Base-by-base conservation (phyloP, 2,888 invertebrate species). In the Lasioglossum morio region DNA sequence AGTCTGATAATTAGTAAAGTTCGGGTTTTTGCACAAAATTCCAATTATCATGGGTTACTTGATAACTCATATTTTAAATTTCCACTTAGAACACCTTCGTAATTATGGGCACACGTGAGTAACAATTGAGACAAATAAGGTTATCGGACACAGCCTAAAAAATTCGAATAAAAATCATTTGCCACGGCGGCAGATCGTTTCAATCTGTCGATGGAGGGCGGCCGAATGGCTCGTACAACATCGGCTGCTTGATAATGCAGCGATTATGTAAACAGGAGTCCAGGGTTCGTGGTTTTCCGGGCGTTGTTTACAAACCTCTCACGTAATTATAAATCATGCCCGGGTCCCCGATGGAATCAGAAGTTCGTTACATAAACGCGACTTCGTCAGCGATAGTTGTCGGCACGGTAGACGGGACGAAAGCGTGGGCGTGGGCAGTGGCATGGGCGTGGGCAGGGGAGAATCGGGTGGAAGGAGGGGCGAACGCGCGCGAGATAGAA, bases 401-500 rank as follows among this genome's bases (percentile, higher is more conserved):
- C 37, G 30, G n/a, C 72, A 46, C 8, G 34, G 37, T 40, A 57
- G 34, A 63, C 63, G 7, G 7, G 30, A 30, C 63, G 63, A 34
- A 43, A 53, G 12, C 57, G 57, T n/a, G 14, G 63, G 70, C 66
- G 78, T n/a, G 48, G 60, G 37, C 60, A 60, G 70, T 46, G 16
- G 30, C 16, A 30, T 19, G 10, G 69, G 63, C 48, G 78, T 37
- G 53, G 60, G 37, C 40, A 48, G 74, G 37, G 79, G 75, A 19
- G 27, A 4, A 23, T 12, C 4, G 23, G 27, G 27, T 3, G n/a
- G 57, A 12, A 10, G 27, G 43, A 8, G 46, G 60, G 37, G n/a
- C 60, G n/a, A 14, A 60, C 70, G 72, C 53, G 77, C 66, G 60
- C 82, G 82, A 83, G 72, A 82, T 79, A 85, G 81, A 85, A 84